Evolutionary conservation across 1,140 invertebrate species (phyloP).

Genomic region (Protaetia brevitarsis): DNA sequence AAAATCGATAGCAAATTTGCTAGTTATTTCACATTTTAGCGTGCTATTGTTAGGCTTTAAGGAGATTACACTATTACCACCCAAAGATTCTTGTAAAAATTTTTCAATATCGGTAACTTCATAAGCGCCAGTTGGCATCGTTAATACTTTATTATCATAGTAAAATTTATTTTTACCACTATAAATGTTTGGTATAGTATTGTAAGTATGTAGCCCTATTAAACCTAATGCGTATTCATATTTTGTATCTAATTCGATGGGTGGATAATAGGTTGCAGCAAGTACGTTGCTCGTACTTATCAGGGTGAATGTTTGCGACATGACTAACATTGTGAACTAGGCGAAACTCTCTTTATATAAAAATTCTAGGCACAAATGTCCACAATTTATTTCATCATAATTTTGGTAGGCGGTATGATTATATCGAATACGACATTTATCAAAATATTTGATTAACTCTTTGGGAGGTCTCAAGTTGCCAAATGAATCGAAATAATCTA

Average conservation of each 20-base stretch:
- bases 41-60: conserved; percentile 35
- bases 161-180: conserved; percentile 3
- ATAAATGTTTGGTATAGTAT: conserved; percentile 45
- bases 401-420: conserved; percentile 13
- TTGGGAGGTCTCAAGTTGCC: conserved; percentile 12
- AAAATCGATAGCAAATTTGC: conserved; percentile 29
- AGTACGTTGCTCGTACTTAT: neutral
- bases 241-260: conserved; percentile 18
- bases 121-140: conserved; percentile 43
- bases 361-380: conserved; percentile 24
- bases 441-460: neutral
- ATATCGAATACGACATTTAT: conserved; percentile 7
- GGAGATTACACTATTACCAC: neutral
- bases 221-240: conserved; percentile 40
- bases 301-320: conserved; percentile 20
- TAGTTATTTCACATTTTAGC: conserved; percentile 29
- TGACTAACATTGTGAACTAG: conserved; percentile 4
- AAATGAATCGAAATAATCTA: conserved; percentile 18
- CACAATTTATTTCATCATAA: conserved; percentile 15
- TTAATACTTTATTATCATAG: conserved; percentile 37
- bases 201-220: conserved; percentile 42
- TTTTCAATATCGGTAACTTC: conserved; percentile 43
- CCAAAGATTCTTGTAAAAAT: conserved; percentile 23
- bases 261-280: conserved; percentile 19
- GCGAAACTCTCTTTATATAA: conserved; percentile 2